Evolutionary conservation across 2,888 invertebrate species (phyloP).

Genomic region (Metopia argyrocephala): DNA sequence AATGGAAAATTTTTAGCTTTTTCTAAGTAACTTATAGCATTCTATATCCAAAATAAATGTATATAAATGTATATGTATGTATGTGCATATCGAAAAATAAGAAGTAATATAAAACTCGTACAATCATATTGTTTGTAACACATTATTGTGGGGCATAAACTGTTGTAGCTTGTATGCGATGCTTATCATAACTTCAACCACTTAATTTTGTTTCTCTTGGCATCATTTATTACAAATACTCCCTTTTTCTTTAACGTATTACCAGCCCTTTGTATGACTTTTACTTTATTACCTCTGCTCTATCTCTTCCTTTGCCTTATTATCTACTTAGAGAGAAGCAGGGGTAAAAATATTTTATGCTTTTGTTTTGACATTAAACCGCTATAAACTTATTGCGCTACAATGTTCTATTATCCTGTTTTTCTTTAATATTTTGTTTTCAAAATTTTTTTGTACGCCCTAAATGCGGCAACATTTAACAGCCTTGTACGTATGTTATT

Average conservation of each 20-base stretch:
- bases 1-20: conserved; percentile 53
- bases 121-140: conserved; percentile 56
- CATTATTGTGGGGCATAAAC: conserved; percentile 43
- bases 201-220: conserved; percentile 28
- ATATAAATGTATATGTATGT: too few relatives aligned
- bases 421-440: background rate
- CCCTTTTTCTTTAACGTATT: conserved; percentile 25
- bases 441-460: conserved; percentile 22
- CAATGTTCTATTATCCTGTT: conserved; percentile 57
- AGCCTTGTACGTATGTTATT: conserved; percentile 8
- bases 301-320: background rate
- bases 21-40: conserved; percentile 52
- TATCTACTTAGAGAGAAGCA: background rate
- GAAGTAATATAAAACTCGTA: background rate
- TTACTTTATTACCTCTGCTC: conserved; percentile 53
- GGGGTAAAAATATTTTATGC: conserved; percentile 61
- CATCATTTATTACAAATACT: conserved; percentile 45
- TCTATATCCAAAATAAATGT: conserved; percentile 12
- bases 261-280: conserved; percentile 28
- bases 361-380: conserved; percentile 78
- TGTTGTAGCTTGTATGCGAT: conserved; percentile 34
- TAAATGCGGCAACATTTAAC: conserved; percentile 46
- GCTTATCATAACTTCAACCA: conserved; percentile 49
- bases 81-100: too few relatives aligned
- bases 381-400: conserved; percentile 76